Conservation (phyloP, 2,888 invertebrate species). For the Caenorhabditis becei region DNA sequence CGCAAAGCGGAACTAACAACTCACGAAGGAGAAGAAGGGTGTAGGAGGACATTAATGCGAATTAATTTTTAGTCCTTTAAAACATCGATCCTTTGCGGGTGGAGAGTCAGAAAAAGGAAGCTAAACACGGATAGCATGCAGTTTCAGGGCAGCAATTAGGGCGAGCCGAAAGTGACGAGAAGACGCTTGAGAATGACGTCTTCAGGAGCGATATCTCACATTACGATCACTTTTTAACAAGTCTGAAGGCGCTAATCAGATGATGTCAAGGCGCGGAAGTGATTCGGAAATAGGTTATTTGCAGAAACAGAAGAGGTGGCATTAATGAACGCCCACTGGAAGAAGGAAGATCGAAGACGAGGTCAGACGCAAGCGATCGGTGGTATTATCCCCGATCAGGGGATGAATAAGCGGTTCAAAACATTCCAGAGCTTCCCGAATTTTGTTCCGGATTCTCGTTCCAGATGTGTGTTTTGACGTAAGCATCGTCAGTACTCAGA, state of each 20-base stretch:
- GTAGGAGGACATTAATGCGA: constrained; percentile 45
- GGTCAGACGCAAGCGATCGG: too few species aligned
- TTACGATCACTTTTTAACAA: constrained; percentile 22
- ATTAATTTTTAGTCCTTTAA: constrained; percentile 53
- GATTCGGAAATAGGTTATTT: constrained; percentile 12
- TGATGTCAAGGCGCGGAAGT: constrained; percentile 48
- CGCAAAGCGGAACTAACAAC: constrained; percentile 18
- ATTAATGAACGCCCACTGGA: too few species aligned
- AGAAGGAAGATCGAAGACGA: too few species aligned
- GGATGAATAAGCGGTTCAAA: too few species aligned
- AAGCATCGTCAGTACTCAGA: too few species aligned
- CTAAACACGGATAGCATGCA: background rate
- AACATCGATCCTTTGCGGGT: background rate
- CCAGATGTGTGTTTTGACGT: too few species aligned
- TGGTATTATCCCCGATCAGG: too few species aligned
- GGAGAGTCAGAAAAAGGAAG: background rate
- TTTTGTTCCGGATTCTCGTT: too few species aligned
- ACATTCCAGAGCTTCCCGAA: too few species aligned
- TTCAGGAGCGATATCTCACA: constrained; percentile 26
- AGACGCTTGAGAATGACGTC: constrained; percentile 24
- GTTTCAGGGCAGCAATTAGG: constrained; percentile 10
- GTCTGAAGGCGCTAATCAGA: constrained; percentile 17
- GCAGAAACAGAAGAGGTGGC: background rate
- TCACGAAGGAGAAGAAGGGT: constrained; percentile 21
- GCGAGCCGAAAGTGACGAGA: background rate